Evolutionary conservation across 2,888 invertebrate species (phyloP).

Genomic region (Nomada ruficornis): DNA sequence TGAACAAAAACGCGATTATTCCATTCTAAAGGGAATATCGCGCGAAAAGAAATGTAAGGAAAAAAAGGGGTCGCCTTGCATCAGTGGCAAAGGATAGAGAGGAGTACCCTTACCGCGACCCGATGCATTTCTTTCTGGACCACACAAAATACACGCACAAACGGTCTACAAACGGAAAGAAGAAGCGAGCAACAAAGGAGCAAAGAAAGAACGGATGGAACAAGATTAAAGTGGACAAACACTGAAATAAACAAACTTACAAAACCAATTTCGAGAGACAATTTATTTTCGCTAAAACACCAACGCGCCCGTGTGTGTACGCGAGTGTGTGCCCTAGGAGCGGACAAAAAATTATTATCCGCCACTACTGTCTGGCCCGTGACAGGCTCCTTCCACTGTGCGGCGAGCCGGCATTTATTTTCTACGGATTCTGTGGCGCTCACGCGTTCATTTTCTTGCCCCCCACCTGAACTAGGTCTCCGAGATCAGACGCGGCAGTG

Average conservation of each 20-base stretch:
- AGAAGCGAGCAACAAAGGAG: neutral
- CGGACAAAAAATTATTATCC: conserved; percentile 57
- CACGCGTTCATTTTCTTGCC: conserved; percentile 45
- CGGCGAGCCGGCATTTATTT: conserved; percentile 57
- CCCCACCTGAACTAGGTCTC: conserved; percentile 92
- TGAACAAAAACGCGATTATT: too few species aligned
- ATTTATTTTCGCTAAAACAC: conserved; percentile 46
- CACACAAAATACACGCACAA: neutral
- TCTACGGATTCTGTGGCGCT: conserved; percentile 39
- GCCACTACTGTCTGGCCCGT: conserved; percentile 39
- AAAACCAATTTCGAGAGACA: conserved; percentile 33
- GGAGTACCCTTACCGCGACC: conserved; percentile 1
- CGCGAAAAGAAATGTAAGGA: neutral
- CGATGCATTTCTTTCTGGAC: neutral
- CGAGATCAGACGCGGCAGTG: conserved; percentile 90
- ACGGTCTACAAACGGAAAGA: neutral
- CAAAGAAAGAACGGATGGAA: neutral
- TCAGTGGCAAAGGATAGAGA: neutral
- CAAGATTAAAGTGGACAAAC: neutral
- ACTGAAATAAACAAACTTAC: conserved; percentile 40
- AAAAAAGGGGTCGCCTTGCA: neutral
- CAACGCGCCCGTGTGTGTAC: conserved; percentile 1
- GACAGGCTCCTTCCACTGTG: conserved; percentile 43
- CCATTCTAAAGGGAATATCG: neutral
- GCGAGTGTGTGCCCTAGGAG: neutral